These are phyloP conservation scores for Trididemnum clinides DNA, from an alignment of 23 tunicate genomes.

Conservation along the genomic window DNA sequence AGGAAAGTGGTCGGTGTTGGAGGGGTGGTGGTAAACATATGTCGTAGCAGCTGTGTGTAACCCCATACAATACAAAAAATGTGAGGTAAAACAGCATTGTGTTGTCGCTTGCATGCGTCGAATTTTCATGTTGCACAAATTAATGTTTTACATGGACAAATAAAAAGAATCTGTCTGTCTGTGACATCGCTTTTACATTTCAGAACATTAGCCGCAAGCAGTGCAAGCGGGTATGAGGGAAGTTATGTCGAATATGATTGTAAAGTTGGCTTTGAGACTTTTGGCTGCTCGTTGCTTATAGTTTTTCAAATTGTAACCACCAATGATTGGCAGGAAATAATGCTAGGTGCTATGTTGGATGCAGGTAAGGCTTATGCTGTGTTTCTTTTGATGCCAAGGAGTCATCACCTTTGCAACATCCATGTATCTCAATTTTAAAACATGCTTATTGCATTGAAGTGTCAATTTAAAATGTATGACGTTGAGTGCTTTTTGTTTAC, in stretches of 20 bases:
- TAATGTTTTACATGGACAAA: no score
- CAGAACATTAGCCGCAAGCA: constrained; percentile 62
- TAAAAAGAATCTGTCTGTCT: no score
- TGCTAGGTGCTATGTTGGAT: constrained; percentile 83
- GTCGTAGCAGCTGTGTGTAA: no score
- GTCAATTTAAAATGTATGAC: no score
- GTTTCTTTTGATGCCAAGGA: no score
- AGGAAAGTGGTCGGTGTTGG: no score
- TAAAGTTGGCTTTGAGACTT: constrained; percentile 89
- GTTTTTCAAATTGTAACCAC: constrained; percentile 92
- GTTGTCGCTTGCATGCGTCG: not conserved
- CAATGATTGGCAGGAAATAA: constrained; percentile 98
- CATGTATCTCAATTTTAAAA: no score
- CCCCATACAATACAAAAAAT: not conserved
- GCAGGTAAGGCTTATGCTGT: no score
- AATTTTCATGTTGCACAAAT: not conserved
- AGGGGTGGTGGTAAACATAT: no score
- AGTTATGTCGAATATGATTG: constrained; percentile 93
- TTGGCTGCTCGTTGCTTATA: constrained; percentile 85
- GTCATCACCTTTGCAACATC: no score
- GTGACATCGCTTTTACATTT: not conserved
- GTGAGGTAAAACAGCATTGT: not conserved
- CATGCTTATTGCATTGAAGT: no score
- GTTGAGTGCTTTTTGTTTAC: no score
- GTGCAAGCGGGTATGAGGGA: constrained; percentile 57